phyloP scores from a whole-genome alignment of 2,888 invertebrate genomes.

The Diadegma fenestrale region DNA sequence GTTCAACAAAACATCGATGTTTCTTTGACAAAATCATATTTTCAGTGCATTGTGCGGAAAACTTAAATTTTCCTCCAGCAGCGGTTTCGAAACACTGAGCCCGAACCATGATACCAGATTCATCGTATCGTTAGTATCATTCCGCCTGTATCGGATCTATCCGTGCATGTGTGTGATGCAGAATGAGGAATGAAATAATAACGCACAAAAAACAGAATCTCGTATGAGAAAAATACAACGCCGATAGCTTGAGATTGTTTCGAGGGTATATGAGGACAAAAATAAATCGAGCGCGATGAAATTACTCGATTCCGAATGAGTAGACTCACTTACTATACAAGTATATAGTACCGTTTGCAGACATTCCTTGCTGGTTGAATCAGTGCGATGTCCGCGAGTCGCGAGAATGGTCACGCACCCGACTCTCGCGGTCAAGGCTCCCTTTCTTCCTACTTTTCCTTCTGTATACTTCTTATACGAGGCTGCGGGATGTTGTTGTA shows the following conservation, averaged over 20 bases:
- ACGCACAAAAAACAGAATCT: neutral
- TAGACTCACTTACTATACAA: slow-evolving; percentile 29
- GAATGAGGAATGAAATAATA: neutral
- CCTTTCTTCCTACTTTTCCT: slow-evolving; percentile 71
- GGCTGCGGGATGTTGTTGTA: neutral
- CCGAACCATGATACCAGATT: too few species aligned
- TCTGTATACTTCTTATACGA: slow-evolving; percentile 27
- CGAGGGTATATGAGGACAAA: neutral
- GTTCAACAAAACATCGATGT: too few species aligned
- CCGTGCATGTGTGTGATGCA: too few species aligned
- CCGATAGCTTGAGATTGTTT: neutral
- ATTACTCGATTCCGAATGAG: slow-evolving; percentile 47
- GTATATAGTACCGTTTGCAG: slow-evolving; percentile 68
- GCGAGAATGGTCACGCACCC: slow-evolving; percentile 77
- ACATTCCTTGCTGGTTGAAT: slow-evolving; percentile 80
- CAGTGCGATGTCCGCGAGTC: slow-evolving; percentile 74
- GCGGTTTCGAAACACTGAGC: too few species aligned
- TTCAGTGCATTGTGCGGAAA: too few species aligned
- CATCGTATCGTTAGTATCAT: too few species aligned
- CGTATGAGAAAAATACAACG: neutral
- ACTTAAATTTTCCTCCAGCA: too few species aligned
- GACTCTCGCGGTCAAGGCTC: slow-evolving; percentile 75
- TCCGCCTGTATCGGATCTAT: too few species aligned
- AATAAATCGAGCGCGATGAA: slow-evolving; percentile 21
- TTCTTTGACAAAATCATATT: too few species aligned